Evolutionary conservation across 2,113 vertebrate species (phyloP).

Genomic region (Nyctereutes procyonoides): DNA sequence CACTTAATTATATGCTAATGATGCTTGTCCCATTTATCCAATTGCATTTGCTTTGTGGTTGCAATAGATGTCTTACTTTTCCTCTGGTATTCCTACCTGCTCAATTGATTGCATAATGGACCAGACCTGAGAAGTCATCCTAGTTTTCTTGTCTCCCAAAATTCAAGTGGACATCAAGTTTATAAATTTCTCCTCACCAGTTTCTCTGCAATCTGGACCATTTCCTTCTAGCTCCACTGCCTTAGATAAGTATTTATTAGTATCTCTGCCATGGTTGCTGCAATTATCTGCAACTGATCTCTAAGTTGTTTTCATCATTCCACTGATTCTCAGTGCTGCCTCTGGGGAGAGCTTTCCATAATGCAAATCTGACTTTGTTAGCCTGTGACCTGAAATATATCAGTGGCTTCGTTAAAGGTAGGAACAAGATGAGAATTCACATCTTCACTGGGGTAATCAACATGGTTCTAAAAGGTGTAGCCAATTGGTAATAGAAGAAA

Average conservation of each 20-base stretch:
- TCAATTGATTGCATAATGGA: not conserved
- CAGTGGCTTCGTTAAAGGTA: not conserved
- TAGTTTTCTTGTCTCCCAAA: constrained; percentile 6
- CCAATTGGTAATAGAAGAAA: constrained; percentile 19
- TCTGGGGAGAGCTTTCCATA: not conserved
- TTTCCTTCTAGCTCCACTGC: not conserved
- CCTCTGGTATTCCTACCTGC: not conserved
- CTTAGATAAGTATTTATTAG: constrained; percentile 17
- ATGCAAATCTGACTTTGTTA: constrained; percentile 28
- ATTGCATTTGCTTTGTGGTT: not conserved
- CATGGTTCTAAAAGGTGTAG: not conserved
- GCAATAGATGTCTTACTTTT: not conserved
- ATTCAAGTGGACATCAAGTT: not conserved
- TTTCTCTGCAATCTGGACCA: constrained; percentile 5
- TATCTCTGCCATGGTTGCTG: not conserved
- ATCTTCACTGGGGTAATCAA: not conserved
- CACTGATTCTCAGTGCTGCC: not conserved
- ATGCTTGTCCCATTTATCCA: not conserved
- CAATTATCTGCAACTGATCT: not conserved
- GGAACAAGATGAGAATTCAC: not conserved
- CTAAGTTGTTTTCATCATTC: not conserved
- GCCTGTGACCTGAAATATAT: not conserved
- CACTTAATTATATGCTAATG: not conserved
- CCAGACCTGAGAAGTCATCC: not conserved
- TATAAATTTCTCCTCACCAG: not conserved